Conservation (phyloP, 1,140 invertebrate species). For the Coenobita brevimanus region DNA sequence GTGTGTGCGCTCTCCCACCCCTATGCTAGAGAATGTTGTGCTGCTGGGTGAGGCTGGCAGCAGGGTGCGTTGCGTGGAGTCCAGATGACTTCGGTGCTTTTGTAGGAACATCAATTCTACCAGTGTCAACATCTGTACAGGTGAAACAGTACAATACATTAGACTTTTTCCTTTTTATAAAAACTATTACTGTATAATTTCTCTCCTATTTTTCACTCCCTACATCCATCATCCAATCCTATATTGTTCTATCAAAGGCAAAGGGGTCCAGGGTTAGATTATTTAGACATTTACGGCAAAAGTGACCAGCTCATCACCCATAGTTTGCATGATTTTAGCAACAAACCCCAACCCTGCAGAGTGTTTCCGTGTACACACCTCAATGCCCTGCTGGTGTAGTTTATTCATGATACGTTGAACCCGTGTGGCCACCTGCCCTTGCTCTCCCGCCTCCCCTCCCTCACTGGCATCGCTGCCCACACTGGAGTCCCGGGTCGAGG, state of each 20-base stretch:
- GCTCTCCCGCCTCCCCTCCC: slow-evolving; percentile 12
- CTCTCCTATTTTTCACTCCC: no score
- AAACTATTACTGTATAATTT: no score
- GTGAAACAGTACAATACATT: background rate
- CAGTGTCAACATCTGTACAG: slow-evolving; percentile 46
- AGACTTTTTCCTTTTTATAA: no score
- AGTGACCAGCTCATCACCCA: no score
- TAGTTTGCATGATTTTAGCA: no score
- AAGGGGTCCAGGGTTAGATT: no score
- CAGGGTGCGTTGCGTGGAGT: slow-evolving; percentile 25
- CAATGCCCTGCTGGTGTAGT: slow-evolving; percentile 37
- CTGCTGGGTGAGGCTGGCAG: background rate
- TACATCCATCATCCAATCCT: no score
- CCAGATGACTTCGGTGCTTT: slow-evolving; percentile 26
- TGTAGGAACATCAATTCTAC: slow-evolving; percentile 39
- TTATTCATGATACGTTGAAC: slow-evolving; percentile 47
- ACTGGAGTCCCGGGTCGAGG: slow-evolving; percentile 42
- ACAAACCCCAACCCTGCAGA: background rate
- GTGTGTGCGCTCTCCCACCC: slow-evolving; percentile 1
- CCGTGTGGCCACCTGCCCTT: no score
- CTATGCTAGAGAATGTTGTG: background rate
- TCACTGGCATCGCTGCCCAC: slow-evolving; percentile 35
- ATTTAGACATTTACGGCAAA: no score
- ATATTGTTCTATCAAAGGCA: no score
- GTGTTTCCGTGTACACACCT: slow-evolving; percentile 17